Evolutionary conservation across 2,888 invertebrate genomes (phyloP), one percentile per base, ranked within the genome.

Genomic region (Loripinus fragilis): DNA sequence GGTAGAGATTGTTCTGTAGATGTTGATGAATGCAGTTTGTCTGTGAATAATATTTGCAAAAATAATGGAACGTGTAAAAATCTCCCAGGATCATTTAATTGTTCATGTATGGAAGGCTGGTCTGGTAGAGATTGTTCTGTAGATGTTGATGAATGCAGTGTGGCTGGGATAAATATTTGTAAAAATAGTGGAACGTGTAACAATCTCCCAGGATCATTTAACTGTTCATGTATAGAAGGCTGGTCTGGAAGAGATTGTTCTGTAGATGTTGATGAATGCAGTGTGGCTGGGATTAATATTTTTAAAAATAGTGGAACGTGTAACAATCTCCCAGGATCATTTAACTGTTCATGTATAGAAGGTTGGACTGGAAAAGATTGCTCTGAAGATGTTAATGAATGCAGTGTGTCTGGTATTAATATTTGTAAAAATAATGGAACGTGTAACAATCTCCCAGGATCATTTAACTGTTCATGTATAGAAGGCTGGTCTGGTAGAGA

Each of bases 11-110:
- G 83, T 45, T 42, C 74, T 28, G 23, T 48, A 30, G 86, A 86
- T 45, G 64, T 81, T 20, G 98, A 98, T 94, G 98, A 98, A 94
- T n/a, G n/a, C n/a, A n/a, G n/a, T n/a, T n/a, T n/a, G n/a, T 98
- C 98, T 93, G 97, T 96, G 0, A 97, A 96, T 30, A 68, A 74
- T 20, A 86, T 38, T 5, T 38, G 38, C 70, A 25, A 66, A 33
- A 78, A 83, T 55, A 67, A 70, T 20, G 81, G 78, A n/a, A 55
- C 48, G 0, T 86, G 85, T 71, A 55, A 28, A 15, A 83, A 86
- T 42, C 55, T 55, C 3, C 1, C 77, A 15, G 85, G 85, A 17
- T 69, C 67, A n/a, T 86, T 76, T 42, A 72, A 55, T 0, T 83
- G 85, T 67, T 38, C n/a, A 0, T n/a, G n/a, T n/a, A n/a, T n/a